Base-by-base conservation (phyloP, 1,140 invertebrate species). In the Cyclina sinensis region DNA sequence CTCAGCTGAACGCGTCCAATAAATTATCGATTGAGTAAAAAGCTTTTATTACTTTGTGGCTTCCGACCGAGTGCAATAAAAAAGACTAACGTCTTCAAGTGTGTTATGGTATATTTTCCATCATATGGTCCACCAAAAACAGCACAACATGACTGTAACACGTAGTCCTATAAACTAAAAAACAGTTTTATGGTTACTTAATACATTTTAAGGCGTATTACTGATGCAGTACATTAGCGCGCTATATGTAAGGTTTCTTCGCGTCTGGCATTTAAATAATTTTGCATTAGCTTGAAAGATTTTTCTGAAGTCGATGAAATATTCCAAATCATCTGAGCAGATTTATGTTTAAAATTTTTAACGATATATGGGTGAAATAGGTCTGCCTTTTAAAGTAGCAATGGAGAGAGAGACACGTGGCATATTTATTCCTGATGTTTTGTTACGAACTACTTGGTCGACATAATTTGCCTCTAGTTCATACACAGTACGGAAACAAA, bases 1-100 rank as follows among this genome's bases (percentile, higher is more conserved):
- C 32, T 70, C 24, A 9, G 65, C 27, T 37, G 65, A 70, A 70
- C 37, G 65, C 65, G 65, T 70, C 65, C 32, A 70, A 70, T 70
- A 70, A 70, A 70, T 14, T 70, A 70, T 70, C 35, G 65, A 70
- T 37, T 37, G 35, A 30, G 14, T 70, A 70, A 70, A n/a, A 70
- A 70, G 65, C 65, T 70, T 70, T 70, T 70, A 18, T 70, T 37
- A 37, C 65, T 70, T 70, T 70, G 24, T 37, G 65, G 65, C 65
- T 70, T 70, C 65, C 30, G 2, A 70, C 32, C 12, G 65, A 21
- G 65, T 70, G 32, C 65, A 37, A 70, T 37, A 32, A n/a, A n/a
- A 37, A 37, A 70, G 65, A 70, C 65, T 37, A 37, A 7, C 37
- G 65, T 70, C 65, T 70, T 16, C 32, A 39, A 70, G 18, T 1